Conservation (phyloP, 2,113 vertebrate genomes). For the Etia nguti region DNA sequence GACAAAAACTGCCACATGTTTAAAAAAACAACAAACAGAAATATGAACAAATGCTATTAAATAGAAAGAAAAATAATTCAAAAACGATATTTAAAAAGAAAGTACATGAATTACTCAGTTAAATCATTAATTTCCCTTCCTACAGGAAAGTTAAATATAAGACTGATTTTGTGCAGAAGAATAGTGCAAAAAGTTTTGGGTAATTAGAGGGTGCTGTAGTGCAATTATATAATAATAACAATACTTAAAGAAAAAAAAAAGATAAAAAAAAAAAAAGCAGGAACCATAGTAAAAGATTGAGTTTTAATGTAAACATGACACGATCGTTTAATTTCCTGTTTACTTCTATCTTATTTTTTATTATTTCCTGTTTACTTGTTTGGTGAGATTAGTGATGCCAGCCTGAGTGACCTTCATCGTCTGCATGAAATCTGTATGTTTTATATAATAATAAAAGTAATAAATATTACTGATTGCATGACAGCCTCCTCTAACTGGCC, state of each 20-base stretch:
- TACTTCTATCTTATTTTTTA: neutral
- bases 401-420: neutral
- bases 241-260: neutral
- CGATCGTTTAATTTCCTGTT: neutral
- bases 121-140: neutral
- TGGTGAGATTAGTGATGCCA: neutral
- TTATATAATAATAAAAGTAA: neutral
- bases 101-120: neutral
- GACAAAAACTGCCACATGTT: neutral
- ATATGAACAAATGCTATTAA: neutral
- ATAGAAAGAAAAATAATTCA: accelerated
- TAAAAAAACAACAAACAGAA: neutral
- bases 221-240: neutral
- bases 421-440: neutral
- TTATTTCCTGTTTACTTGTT: neutral
- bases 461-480: neutral
- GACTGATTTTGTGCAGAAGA: neutral
- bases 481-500: neutral
- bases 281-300: neutral
- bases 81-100: neutral
- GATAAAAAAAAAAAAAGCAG: neutral
- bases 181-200: neutral
- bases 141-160: neutral
- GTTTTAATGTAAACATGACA: neutral
- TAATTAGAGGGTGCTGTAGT: neutral